A percentile compares a stretch with the other conserved stretches of the same genome.
Conservation (phyloP, 2,888 invertebrate genomes). For the Amphipyra berbera region DNA sequence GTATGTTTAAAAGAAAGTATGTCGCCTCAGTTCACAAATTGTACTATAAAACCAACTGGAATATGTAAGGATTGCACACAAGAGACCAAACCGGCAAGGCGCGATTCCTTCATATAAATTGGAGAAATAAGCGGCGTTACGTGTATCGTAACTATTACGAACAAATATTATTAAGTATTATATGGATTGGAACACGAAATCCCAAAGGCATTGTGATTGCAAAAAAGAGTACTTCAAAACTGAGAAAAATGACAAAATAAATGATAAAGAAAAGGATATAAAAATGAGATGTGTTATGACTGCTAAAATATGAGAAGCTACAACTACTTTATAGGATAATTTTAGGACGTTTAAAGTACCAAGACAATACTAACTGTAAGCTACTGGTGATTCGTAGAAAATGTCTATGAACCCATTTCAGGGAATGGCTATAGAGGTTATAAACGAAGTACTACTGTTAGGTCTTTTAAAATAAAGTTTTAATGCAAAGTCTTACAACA, state of each 20-base stretch:
- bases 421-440: too few relatives aligned
- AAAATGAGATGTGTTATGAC: too few relatives aligned
- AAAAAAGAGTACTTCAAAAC: background rate
- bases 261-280: too few relatives aligned
- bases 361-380: too few relatives aligned
- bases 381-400: too few relatives aligned
- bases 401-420: too few relatives aligned
- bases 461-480: too few relatives aligned
- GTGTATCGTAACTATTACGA: conserved; percentile 33
- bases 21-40: conserved; percentile 46
- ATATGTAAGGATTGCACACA: conserved; percentile 57
- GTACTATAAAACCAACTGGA: conserved; percentile 32
- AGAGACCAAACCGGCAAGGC: conserved; percentile 47
- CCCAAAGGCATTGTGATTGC: background rate
- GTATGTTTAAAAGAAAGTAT: conserved; percentile 20
- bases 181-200: conserved; percentile 5
- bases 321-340: too few relatives aligned
- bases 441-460: too few relatives aligned
- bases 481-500: background rate
- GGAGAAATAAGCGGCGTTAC: conserved; percentile 49
- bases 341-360: too few relatives aligned
- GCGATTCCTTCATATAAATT: conserved; percentile 59
- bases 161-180: conserved; percentile 41
- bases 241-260: too few relatives aligned
- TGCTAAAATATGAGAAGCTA: too few relatives aligned